Conservation (phyloP, 2,888 invertebrate species). For the Ctenicera cuprea region DNA sequence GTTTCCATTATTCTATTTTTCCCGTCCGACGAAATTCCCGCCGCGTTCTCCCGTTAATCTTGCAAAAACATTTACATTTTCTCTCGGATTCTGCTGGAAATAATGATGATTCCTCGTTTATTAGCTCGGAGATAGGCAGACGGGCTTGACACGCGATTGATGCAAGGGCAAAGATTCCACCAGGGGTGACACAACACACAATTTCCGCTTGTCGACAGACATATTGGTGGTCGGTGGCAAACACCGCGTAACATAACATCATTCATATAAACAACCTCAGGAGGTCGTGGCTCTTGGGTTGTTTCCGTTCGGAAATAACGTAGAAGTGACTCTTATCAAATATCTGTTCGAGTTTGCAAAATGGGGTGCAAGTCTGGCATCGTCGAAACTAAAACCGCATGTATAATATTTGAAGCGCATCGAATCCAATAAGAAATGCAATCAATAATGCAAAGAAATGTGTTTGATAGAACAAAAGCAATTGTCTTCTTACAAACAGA, state of each 20-base stretch:
- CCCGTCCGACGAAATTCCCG: not conserved
- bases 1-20: slow-evolving; percentile 27
- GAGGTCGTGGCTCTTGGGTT: slow-evolving; percentile 35
- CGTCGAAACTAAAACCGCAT: slow-evolving; percentile 12
- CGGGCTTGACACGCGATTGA: slow-evolving; percentile 27
- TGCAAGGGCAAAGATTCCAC: slow-evolving; percentile 36
- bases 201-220: slow-evolving; percentile 51
- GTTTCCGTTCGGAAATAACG: slow-evolving; percentile 49
- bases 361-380: not conserved
- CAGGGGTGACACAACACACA: slow-evolving; percentile 46
- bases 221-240: slow-evolving; percentile 50
- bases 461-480: too few relatives aligned
- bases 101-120: slow-evolving; percentile 22
- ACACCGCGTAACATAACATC: slow-evolving; percentile 42
- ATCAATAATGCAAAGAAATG: too few relatives aligned
- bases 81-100: slow-evolving; percentile 8
- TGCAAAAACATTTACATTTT: slow-evolving; percentile 28
- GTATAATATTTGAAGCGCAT: not conserved
- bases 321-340: slow-evolving; percentile 47
- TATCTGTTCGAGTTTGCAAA: slow-evolving; percentile 36
- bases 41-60: slow-evolving; percentile 23
- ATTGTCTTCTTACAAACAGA: too few relatives aligned
- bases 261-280: slow-evolving; percentile 49
- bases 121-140: slow-evolving; percentile 22
- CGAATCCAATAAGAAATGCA: too few relatives aligned